Percentiles rank a stretch among this genome's conserved stretches.
These are phyloP conservation scores for Agonum fuliginosum DNA, from an alignment of 2,888 invertebrate genomes.

Conservation along the genomic window DNA sequence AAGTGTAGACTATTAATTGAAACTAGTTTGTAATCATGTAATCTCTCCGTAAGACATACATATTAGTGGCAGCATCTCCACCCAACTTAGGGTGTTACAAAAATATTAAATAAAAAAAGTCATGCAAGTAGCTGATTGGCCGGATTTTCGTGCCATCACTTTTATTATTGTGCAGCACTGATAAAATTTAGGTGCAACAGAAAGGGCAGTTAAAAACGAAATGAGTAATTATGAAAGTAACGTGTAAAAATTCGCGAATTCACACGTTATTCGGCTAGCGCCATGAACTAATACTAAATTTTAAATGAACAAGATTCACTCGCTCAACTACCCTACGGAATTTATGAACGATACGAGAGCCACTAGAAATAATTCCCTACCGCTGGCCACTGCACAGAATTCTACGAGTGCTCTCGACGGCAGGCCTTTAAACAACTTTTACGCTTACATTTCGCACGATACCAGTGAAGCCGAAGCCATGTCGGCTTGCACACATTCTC, in stretches of 20 bases:
- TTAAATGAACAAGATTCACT: constrained; percentile 51
- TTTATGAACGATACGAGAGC: constrained; percentile 55
- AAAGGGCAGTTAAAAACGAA: neutral
- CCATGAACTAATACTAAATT: constrained; percentile 50
- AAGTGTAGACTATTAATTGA: too few relatives aligned
- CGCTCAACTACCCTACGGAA: constrained; percentile 54
- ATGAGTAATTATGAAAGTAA: constrained; percentile 5
- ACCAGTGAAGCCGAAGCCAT: neutral
- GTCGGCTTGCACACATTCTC: neutral
- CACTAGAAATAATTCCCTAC: constrained; percentile 60
- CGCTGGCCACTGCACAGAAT: constrained; percentile 24
- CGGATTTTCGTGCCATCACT: too few relatives aligned
- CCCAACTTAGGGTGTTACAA: too few relatives aligned
- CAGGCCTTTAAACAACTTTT: constrained; percentile 52
- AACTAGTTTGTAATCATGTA: too few relatives aligned
- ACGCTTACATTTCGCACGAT: constrained; percentile 45
- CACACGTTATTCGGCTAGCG: constrained; percentile 1
- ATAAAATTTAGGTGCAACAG: neutral
- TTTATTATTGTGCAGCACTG: too few relatives aligned
- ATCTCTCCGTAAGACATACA: too few relatives aligned
- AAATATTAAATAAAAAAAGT: too few relatives aligned
- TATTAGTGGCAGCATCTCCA: too few relatives aligned
- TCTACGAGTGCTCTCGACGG: constrained; percentile 44
- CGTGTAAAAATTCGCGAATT: neutral
- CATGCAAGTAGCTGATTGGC: too few relatives aligned